Evolutionary conservation across 2,113 vertebrate species (phyloP).

Genomic region (Hypocryptadius cinnamomeus): DNA sequence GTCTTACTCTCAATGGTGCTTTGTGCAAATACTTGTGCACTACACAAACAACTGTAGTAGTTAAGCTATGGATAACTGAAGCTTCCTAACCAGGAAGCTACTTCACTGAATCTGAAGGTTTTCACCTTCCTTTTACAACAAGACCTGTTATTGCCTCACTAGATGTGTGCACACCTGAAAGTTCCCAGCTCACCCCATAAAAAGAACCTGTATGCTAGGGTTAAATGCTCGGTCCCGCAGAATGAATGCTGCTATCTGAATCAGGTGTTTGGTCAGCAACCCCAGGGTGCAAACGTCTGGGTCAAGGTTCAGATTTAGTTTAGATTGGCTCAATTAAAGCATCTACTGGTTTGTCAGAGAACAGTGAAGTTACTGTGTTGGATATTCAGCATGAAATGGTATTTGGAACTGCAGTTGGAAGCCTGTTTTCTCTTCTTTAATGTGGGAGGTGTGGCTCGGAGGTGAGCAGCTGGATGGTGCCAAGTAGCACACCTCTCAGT

Average conservation of each 20-base stretch:
- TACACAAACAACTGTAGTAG: neutral
- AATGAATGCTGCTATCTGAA: constrained; percentile 62
- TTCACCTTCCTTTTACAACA: constrained; percentile 29
- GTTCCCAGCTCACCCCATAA: constrained; percentile 23
- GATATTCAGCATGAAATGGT: constrained; percentile 25
- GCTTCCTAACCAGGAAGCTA: neutral
- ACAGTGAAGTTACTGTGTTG: constrained; percentile 62
- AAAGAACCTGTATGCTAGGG: constrained; percentile 9
- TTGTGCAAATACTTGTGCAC: neutral
- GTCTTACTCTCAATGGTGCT: neutral
- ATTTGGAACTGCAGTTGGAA: constrained; percentile 61
- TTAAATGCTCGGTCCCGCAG: neutral
- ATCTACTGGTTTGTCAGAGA: constrained; percentile 45
- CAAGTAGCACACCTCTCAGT: constrained; percentile 27
- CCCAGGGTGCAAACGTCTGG: constrained; percentile 61
- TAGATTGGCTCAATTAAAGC: constrained; percentile 61
- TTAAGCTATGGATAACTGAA: neutral
- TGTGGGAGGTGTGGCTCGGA: constrained; percentile 48
- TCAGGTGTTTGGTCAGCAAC: constrained; percentile 61
- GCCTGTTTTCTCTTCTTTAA: constrained; percentile 38
- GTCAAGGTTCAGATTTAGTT: constrained; percentile 71
- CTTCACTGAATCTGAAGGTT: neutral
- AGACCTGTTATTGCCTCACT: constrained; percentile 12
- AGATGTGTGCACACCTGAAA: constrained; percentile 39
- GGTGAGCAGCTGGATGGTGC: constrained; percentile 30